Conservation (phyloP, 2,888 invertebrate genomes). For the Tribolium freemani region DNA sequence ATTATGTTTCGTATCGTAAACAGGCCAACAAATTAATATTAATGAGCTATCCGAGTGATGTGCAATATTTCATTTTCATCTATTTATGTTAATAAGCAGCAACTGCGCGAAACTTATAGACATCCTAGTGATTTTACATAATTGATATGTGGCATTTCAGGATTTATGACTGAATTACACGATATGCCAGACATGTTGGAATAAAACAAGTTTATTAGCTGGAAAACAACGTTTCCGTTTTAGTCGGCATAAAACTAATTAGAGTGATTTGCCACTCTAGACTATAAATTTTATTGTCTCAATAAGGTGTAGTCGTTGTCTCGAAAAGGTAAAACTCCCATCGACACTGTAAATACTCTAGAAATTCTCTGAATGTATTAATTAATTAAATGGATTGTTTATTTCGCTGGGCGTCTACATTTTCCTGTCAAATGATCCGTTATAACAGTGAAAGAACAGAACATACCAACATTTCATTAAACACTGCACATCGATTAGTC, state of each 20-base stretch:
- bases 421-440: slow-evolving; percentile 19
- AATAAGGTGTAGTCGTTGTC: slow-evolving; percentile 53
- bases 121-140: slow-evolving; percentile 53
- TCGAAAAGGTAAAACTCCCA: slow-evolving; percentile 47
- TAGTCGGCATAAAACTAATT: slow-evolving; percentile 56
- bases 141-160: slow-evolving; percentile 57
- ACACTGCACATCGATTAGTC: slow-evolving; percentile 10
- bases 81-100: slow-evolving; percentile 51
- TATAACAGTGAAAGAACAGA: slow-evolving; percentile 28
- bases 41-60: slow-evolving; percentile 45
- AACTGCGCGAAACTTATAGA: slow-evolving; percentile 48
- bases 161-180: slow-evolving; percentile 56
- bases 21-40: slow-evolving; percentile 53
- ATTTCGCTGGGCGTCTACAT: slow-evolving; percentile 24
- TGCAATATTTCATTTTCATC: slow-evolving; percentile 55
- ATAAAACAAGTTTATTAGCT: slow-evolving; percentile 57
- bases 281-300: slow-evolving; percentile 60
- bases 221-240: slow-evolving; percentile 56
- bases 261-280: slow-evolving; percentile 62
- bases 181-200: slow-evolving; percentile 52
- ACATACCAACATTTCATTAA: slow-evolving; percentile 2
- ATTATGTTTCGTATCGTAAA: slow-evolving; percentile 57
- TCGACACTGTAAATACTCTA: slow-evolving; percentile 31
- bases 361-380: slow-evolving; percentile 46
- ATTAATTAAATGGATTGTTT: slow-evolving; percentile 44